Evolutionary conservation across 92 coral and sea anemone genomes (phyloP).

Genomic region (Umimayanthus kanabou): DNA sequence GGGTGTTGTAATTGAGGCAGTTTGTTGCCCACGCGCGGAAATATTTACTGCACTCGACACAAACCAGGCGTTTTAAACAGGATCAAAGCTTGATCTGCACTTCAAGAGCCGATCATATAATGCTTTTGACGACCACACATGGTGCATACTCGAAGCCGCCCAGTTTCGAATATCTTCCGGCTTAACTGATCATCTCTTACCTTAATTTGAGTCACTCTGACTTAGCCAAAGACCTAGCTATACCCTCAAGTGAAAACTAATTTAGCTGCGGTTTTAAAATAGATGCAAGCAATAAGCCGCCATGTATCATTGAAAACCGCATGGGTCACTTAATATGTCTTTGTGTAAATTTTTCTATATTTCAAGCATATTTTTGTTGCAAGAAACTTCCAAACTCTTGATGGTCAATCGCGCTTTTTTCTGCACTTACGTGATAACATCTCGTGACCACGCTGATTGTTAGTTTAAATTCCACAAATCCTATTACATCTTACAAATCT

Average conservation of each 20-base stretch:
- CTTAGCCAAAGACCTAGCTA: background rate
- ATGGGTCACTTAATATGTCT: background rate
- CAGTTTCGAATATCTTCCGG: background rate
- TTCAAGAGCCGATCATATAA: too few species aligned
- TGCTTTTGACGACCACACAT: too few species aligned
- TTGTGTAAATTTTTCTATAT: background rate
- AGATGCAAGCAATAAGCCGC: background rate
- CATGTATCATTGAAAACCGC: background rate
- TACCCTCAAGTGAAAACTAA: background rate
- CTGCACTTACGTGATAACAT: background rate
- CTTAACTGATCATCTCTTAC: background rate
- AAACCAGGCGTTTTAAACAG: background rate
- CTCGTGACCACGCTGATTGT: background rate
- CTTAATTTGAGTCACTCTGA: background rate
- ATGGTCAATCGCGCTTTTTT: background rate
- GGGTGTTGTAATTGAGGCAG: background rate
- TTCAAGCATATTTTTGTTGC: too few species aligned
- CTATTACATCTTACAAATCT: background rate
- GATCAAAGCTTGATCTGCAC: background rate
- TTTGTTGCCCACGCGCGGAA: constrained; percentile 1
- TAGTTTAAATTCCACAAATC: background rate
- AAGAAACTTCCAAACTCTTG: too few species aligned
- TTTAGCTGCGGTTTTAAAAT: background rate
- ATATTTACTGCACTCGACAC: background rate
- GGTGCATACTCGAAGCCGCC: too few species aligned